phyloP scores from a whole-genome alignment of 2,113 vertebrate genomes.

The Hipposideros armiger region DNA sequence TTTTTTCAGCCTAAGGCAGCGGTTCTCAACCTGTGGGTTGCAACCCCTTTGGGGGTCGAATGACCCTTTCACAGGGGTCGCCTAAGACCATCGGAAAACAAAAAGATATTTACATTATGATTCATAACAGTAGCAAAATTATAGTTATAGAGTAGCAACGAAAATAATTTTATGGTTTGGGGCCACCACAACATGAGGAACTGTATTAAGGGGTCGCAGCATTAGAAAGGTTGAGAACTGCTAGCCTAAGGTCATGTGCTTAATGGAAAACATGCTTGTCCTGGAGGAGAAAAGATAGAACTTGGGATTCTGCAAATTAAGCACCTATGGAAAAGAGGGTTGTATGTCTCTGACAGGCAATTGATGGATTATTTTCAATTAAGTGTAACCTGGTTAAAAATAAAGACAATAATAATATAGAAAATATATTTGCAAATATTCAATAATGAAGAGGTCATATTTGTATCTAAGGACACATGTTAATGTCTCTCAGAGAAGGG shows the following conservation, averaged over 20 bases:
- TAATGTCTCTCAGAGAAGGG: not conserved
- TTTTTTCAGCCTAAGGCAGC: not conserved
- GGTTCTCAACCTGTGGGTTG: too few relatives aligned
- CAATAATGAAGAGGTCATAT: not conserved
- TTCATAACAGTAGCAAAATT: too few relatives aligned
- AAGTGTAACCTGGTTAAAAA: conserved; percentile 8
- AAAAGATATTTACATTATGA: too few relatives aligned
- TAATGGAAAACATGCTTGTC: not conserved
- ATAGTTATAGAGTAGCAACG: too few relatives aligned
- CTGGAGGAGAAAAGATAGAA: not conserved
- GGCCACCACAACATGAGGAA: too few relatives aligned
- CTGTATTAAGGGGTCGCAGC: too few relatives aligned
- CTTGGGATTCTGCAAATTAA: not conserved
- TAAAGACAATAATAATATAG: not conserved
- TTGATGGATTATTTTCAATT: not conserved
- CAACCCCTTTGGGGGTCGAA: too few relatives aligned
- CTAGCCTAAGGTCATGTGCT: not conserved
- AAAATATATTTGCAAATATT: not conserved
- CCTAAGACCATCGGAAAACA: too few relatives aligned
- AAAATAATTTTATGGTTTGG: too few relatives aligned
- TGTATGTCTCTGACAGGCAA: not conserved
- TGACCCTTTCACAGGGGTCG: too few relatives aligned
- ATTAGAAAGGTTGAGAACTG: too few relatives aligned
- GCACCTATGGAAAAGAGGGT: not conserved
- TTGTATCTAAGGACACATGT: not conserved